Percentiles rank a stretch among this genome's conserved stretches.
Conservation (phyloP, 1,140 invertebrate species). For the Leptinotarsa lineolata region DNA sequence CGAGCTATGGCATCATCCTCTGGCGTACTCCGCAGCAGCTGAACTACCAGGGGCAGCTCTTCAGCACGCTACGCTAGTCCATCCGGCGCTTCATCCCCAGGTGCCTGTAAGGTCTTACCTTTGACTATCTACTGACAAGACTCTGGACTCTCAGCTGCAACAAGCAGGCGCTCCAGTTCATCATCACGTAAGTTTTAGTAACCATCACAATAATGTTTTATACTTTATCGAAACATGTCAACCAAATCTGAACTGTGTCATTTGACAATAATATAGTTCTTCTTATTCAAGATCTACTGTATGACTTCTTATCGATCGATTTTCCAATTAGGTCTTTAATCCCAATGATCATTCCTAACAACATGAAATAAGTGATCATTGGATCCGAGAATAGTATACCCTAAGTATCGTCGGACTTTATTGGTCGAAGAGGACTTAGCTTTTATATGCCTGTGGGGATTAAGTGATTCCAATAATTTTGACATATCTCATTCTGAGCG, state of each 20-base stretch:
- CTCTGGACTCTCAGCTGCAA: slow-evolving; percentile 62
- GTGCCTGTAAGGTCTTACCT: slow-evolving; percentile 94
- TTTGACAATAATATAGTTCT: not conserved
- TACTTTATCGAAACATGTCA: not conserved
- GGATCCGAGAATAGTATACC: no score
- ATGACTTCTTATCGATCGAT: no score
- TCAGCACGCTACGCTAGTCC: slow-evolving; percentile 87
- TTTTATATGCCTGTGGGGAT: no score
- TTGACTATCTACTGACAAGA: slow-evolving; percentile 93
- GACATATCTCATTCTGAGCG: no score
- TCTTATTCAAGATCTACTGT: not conserved
- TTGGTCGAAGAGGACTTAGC: no score
- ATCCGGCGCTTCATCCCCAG: slow-evolving; percentile 95
- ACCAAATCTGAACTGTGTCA: not conserved
- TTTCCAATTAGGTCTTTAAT: no score
- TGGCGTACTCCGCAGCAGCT: slow-evolving; percentile 76
- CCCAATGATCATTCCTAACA: no score
- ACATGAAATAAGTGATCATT: no score
- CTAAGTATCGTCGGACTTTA: no score
- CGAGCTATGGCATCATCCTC: slow-evolving; percentile 91
- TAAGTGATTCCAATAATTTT: no score
- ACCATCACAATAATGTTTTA: not conserved
- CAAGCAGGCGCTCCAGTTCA: slow-evolving; percentile 60
- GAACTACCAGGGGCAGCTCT: slow-evolving; percentile 80
- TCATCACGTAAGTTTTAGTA: slow-evolving; percentile 55